Base-by-base conservation (phyloP, 2,113 vertebrate genomes). In the Malurus cyaneus region DNA sequence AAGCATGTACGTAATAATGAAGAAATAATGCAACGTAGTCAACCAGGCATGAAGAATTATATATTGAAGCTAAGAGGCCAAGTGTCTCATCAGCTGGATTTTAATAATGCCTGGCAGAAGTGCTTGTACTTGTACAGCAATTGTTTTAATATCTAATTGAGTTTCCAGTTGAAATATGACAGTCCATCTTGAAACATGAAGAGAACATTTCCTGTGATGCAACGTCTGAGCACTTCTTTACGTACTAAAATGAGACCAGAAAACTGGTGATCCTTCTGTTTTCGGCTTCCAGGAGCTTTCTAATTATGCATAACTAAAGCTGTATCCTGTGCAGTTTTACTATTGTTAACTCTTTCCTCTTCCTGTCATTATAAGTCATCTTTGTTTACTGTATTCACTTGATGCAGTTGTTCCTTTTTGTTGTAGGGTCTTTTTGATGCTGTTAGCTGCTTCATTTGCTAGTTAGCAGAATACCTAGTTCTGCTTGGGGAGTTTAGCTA, bases 151-250 rank as follows among this genome's bases (percentile, higher is more conserved):
- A 88, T 71, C 72, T 94, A 93, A 93, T 90, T 88, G 86, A 90
- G 76, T 95, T 96, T 96, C 69, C 88, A 93, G 76, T n/a, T 93
- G 92, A 93, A 95, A 96, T 90, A 94, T 93, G 85, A 81, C 92
- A 94, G 64, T 83, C n/a, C 81, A 77, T 81, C 90, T 94, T 86
- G 56, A 96, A 96, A 90, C 49, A 74, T 72, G 85, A 95, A 92
- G 82, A 92, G 92, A 93, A 65, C 14, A 61, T 95, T 96, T 95
- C 64, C 90, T 88, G 53, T 86, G 82, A 80, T 86, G 92, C 64
- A 90, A 67, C 29, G 31, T 62, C 50, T 78, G 67, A 88, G 49
- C 34, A 42, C 65, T 92, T 94, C 70, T 93, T 88, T 92, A 70
- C 0, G 0, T 86, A 32, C 70, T 69, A 74, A 79, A 80, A 44